Evolutionary conservation across 2,888 invertebrate species (phyloP), one percentile per base, ranked within the genome.

Genomic region (Ernsta delagoae): DNA sequence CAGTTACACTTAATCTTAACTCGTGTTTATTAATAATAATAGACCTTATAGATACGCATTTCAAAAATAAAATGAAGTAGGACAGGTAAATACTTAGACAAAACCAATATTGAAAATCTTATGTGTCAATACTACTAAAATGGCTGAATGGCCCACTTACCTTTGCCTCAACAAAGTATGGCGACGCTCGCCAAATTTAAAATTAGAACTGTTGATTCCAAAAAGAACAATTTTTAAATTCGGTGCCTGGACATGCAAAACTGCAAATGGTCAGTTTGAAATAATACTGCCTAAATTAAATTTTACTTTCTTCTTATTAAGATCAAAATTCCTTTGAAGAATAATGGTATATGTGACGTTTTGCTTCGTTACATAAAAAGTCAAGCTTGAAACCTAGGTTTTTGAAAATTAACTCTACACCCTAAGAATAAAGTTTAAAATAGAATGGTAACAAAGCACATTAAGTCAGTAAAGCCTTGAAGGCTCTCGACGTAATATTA

Each of bases 401-500:
- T 43, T 43, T 43, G 8, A 9, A 43, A 43, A 54, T 16, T 24
- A n/a, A 54, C 70, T 12, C 70, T 63, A 71, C 31, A 8, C 0
- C 0, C 8, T 12, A 3, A 0, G 0, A 3, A 31, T 71, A 74
- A 59, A n/a, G 70, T 69, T 61, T 16, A 43, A 12, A 70, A 59
- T 71, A 2, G 7, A 57, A 45, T 65, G 12, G 0, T 24, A 11
- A 0, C 8, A 5, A 9, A 12, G 39, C 50, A 48, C 60, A 69
- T 63, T 63, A 63, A 31, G 63, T 63, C 11, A 36, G 31, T 53
- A 63, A 57, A 63, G 62, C 68, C 68, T 69, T 69, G 63, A 69
- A 63, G 69, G 68, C 63, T 36, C 63, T 69, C 69, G 16, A 63
- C 69, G 63, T 63, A 68, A 69, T 69, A 56, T 69, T 63, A 69